These are phyloP conservation scores for Rhopalosiphum nymphaeae DNA, from an alignment of 2,888 invertebrate genomes.

Conservation along the genomic window DNA sequence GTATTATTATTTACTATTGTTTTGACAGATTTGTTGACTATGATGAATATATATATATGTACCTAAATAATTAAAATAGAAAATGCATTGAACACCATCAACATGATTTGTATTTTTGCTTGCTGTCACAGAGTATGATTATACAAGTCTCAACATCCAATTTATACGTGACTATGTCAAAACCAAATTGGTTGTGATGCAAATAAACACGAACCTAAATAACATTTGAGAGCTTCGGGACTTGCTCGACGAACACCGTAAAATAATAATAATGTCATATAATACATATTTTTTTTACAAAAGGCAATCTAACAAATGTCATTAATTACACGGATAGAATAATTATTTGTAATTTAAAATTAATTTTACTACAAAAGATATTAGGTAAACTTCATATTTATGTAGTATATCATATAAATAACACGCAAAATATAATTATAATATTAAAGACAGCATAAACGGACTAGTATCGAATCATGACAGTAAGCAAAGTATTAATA, in stretches of 20 bases:
- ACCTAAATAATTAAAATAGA: not conserved
- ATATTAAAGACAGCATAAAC: not conserved
- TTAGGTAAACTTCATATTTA: not conserved
- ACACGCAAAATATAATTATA: not conserved
- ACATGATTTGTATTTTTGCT: not conserved
- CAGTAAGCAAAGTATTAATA: not conserved
- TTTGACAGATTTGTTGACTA: not conserved
- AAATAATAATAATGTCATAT: not conserved
- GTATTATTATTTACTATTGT: too few relatives aligned
- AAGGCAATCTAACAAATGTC: not conserved
- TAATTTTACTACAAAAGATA: not conserved
- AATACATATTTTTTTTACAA: not conserved
- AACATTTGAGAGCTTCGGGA: not conserved
- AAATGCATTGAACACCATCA: not conserved
- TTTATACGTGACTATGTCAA: not conserved
- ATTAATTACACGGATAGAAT: not conserved
- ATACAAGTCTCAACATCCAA: constrained; percentile 10
- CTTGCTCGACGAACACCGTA: not conserved
- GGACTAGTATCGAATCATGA: not conserved
- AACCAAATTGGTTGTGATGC: not conserved
- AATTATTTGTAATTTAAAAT: not conserved
- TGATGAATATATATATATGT: not conserved
- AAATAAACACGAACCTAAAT: not conserved
- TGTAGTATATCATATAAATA: too few relatives aligned
- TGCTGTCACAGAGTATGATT: not conserved